These are phyloP conservation scores for Anaspis maculata DNA, from an alignment of 2,888 invertebrate genomes.

Conservation along the genomic window DNA sequence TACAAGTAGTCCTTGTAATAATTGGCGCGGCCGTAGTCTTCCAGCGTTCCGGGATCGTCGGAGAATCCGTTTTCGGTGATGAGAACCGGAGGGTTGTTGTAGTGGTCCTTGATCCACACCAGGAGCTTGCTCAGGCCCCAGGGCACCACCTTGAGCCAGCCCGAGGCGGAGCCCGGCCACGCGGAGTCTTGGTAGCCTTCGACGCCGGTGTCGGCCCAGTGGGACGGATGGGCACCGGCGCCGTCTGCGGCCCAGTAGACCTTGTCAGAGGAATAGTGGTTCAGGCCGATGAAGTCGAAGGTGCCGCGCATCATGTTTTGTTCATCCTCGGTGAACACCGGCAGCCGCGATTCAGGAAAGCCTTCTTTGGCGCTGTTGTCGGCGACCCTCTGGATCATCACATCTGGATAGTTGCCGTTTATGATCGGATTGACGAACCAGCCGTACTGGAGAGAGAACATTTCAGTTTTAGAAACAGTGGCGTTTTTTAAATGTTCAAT, in stretches of 20 bases:
- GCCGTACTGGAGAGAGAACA: slow-evolving; percentile 32
- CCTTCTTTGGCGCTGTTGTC: slow-evolving; percentile 48
- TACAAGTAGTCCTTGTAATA: slow-evolving; percentile 6
- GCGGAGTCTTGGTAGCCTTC: slow-evolving; percentile 13
- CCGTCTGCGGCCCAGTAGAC: slow-evolving; percentile 9
- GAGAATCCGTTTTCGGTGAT: slow-evolving; percentile 52
- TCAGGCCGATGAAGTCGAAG: slow-evolving; percentile 38
- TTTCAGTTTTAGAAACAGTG: too few species aligned
- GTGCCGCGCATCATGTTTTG: slow-evolving; percentile 38
- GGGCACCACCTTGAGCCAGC: slow-evolving; percentile 42
- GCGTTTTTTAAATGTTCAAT: background rate
- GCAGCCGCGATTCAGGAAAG: slow-evolving; percentile 48
- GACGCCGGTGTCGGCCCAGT: slow-evolving; percentile 16
- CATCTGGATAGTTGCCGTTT: slow-evolving; percentile 50
- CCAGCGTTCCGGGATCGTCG: slow-evolving; percentile 23
- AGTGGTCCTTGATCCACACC: slow-evolving; percentile 33
- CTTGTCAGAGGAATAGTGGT: slow-evolving; percentile 19
- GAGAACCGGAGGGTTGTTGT: slow-evolving; percentile 44
- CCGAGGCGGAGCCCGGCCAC: slow-evolving; percentile 15
- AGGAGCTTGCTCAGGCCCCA: slow-evolving; percentile 50
- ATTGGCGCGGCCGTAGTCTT: slow-evolving; percentile 8
- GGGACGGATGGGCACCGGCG: slow-evolving; percentile 7
- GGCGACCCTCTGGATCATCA: slow-evolving; percentile 47
- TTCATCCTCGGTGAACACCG: slow-evolving; percentile 48
- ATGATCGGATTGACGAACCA: slow-evolving; percentile 50